Evolutionary conservation across 2,797 vertebrate species (phyloP).

Genomic region (Neoniphon sammara): DNA sequence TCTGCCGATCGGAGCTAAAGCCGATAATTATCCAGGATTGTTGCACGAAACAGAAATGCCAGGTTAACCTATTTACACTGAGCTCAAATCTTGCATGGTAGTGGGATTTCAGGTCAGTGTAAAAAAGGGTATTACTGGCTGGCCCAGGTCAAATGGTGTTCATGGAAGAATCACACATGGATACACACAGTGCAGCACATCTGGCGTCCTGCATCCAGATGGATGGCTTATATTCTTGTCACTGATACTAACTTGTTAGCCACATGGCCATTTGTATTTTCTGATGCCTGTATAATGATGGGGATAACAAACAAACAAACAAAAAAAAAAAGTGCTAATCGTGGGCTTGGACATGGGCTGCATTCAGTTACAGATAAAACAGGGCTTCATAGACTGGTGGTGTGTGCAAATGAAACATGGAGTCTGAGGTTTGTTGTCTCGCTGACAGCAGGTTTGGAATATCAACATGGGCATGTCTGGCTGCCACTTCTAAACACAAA

Average conservation of each 20-base stretch:
- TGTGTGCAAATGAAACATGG: slow-evolving; percentile 25
- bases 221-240: no score
- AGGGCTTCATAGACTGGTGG: slow-evolving; percentile 13
- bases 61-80: no score
- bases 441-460: slow-evolving; percentile 36
- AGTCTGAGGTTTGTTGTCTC: slow-evolving; percentile 17
- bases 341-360: not conserved
- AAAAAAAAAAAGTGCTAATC: not conserved
- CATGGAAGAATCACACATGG: not conserved
- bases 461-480: slow-evolving; percentile 27
- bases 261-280: no score
- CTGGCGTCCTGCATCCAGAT: no score
- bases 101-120: no score
- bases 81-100: no score
- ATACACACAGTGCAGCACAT: not conserved
- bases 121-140: no score
- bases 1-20: no score
- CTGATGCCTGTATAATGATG: not conserved
- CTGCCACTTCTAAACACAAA: slow-evolving; percentile 25
- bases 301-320: not conserved
- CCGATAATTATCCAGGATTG: no score
- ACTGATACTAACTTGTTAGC: no score
- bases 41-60: no score
- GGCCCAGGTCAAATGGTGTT: not conserved
- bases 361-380: slow-evolving; percentile 9